Conservation (phyloP, 2,797 vertebrate species). For the Halcyon smyrnensis region DNA sequence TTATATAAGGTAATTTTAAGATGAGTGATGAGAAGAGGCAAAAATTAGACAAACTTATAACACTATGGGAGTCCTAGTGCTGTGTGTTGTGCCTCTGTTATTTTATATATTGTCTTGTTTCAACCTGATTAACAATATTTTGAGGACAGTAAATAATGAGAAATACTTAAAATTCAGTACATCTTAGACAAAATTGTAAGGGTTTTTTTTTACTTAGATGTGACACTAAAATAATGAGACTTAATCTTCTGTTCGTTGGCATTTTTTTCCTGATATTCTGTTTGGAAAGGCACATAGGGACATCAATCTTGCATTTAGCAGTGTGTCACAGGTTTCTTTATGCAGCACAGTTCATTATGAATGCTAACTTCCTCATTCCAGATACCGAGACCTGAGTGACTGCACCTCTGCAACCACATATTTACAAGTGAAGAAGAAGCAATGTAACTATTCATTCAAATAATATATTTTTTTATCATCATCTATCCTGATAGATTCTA, state of each 20-base stretch:
- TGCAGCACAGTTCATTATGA: not conserved
- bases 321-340: not conserved
- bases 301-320: conserved; percentile 14
- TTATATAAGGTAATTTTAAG: not conserved
- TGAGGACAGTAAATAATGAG: not conserved
- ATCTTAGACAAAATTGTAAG: not conserved
- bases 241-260: not conserved
- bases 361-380: not conserved
- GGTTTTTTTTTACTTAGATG: not conserved
- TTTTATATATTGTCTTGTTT: not conserved
- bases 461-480: not conserved
- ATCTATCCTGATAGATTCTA: not conserved
- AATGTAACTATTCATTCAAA: not conserved
- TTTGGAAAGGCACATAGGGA: not conserved
- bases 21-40: not conserved
- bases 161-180: not conserved
- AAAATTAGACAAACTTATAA: not conserved
- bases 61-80: not conserved
- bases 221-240: not conserved
- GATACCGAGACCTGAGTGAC: not conserved
- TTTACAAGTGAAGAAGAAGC: not conserved
- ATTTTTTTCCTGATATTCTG: not conserved
- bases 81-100: not conserved
- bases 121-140: not conserved
- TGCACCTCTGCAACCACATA: not conserved